phyloP scores from a whole-genome alignment of 1,140 invertebrate genomes.

The Eurosta solidaginis region DNA sequence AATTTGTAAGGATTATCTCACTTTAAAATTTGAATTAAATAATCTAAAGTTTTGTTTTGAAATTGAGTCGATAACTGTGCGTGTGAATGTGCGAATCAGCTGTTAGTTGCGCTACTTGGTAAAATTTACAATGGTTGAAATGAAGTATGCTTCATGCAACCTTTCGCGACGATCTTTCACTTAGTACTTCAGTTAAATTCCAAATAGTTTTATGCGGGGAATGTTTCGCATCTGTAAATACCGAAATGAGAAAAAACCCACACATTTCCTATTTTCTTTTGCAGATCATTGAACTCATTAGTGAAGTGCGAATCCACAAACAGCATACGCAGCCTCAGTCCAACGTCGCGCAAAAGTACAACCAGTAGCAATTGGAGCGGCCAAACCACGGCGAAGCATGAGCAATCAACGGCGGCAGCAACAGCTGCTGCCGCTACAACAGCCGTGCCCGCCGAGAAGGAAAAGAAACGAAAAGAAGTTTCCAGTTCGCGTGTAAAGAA shows the following conservation, averaged over 20 bases:
- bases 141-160: too few species aligned
- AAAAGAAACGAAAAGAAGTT: constrained; percentile 64
- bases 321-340: constrained; percentile 34
- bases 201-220: too few species aligned
- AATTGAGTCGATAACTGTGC: too few species aligned
- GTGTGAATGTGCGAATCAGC: too few species aligned
- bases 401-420: constrained; percentile 33
- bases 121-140: too few species aligned
- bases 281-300: constrained; percentile 17
- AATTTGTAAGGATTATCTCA: too few species aligned
- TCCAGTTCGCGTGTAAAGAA: constrained; percentile 74
- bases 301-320: neutral
- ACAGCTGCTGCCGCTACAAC: constrained; percentile 27
- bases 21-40: too few species aligned
- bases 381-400: constrained; percentile 35
- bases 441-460: constrained; percentile 44
- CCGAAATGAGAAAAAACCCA: neutral
- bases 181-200: too few species aligned
- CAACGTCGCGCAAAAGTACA: constrained; percentile 18
- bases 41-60: too few species aligned
- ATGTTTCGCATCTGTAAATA: too few species aligned
- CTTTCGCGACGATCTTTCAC: too few species aligned
- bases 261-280: neutral
- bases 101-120: too few species aligned
- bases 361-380: constrained; percentile 24